These are phyloP conservation scores for Mythimna vitellina DNA, from an alignment of 2,888 invertebrate species.

Conservation along the genomic window DNA sequence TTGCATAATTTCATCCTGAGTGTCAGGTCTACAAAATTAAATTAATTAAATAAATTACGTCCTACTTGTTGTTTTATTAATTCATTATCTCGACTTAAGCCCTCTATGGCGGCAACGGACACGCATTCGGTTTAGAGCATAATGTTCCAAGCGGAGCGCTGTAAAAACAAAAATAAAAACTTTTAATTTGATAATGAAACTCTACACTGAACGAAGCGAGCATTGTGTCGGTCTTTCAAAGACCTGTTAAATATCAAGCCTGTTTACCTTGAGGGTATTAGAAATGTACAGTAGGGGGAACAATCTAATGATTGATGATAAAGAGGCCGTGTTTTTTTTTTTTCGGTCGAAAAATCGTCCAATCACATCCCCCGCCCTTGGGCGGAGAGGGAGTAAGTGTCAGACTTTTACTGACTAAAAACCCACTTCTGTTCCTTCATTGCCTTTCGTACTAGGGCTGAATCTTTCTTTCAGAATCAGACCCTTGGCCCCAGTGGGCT, in stretches of 20 bases:
- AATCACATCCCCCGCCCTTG: no score
- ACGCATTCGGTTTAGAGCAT: conserved; percentile 44
- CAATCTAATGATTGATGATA: no score
- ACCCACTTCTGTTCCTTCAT: no score
- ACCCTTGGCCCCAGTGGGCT: no score
- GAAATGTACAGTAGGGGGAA: no score
- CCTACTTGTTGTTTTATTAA: conserved; percentile 35
- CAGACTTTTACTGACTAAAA: no score
- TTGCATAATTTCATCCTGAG: background rate
- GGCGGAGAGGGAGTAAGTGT: no score
- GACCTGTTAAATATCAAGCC: background rate
- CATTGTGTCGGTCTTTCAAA: conserved; percentile 19
- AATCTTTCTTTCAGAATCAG: no score
- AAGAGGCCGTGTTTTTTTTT: no score
- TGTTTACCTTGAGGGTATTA: background rate
- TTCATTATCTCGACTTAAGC: conserved; percentile 38
- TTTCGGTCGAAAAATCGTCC: no score
- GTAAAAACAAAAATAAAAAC: conserved; percentile 56
- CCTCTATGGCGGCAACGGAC: conserved; percentile 25
- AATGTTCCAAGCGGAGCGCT: conserved; percentile 23
- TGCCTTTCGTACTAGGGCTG: no score
- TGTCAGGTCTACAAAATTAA: conserved; percentile 22
- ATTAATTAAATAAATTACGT: conserved; percentile 33
- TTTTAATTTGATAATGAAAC: conserved; percentile 55
- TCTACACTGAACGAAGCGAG: conserved; percentile 17